phyloP scores from a whole-genome alignment of 2,888 invertebrate species.

The Drosophila paramelanica region DNA sequence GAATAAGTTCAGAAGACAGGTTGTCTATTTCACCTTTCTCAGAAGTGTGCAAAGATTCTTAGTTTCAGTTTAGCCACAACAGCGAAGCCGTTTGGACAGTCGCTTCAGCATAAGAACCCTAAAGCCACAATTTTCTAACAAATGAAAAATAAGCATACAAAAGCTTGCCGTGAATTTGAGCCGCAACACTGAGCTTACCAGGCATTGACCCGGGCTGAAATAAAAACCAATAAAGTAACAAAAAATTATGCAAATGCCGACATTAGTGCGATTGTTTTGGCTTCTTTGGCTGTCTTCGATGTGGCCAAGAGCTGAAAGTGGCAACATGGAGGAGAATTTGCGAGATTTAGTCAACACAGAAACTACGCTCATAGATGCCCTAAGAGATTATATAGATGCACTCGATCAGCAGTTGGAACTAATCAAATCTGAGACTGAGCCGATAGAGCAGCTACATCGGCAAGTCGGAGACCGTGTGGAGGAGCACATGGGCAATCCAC shows the following conservation, averaged over 20 bases:
- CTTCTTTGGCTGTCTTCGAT: conserved; percentile 38
- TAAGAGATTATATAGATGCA: conserved; percentile 71
- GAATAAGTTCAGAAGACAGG: not conserved
- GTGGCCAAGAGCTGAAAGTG: conserved; percentile 10
- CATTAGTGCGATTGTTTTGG: conserved; percentile 38
- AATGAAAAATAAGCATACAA: conserved; percentile 24
- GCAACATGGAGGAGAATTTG: conserved; percentile 49
- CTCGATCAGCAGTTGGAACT: conserved; percentile 64
- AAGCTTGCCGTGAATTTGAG: conserved; percentile 6
- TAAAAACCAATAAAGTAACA: conserved; percentile 4
- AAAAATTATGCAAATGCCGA: conserved; percentile 61
- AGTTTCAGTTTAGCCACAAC: conserved; percentile 49
- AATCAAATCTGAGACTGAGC: conserved; percentile 64
- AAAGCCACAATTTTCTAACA: conserved; percentile 5
- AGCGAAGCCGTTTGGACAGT: conserved; percentile 50
- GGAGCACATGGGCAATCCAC: conserved; percentile 90
- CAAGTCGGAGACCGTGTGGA: conserved; percentile 58
- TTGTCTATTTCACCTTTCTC: conserved; percentile 18
- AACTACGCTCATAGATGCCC: conserved; percentile 66
- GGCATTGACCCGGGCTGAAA: conserved; percentile 55
- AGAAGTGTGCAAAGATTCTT: conserved; percentile 13
- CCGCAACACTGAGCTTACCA: conserved; percentile 1
- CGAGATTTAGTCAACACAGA: conserved; percentile 71
- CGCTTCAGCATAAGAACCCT: conserved; percentile 5
- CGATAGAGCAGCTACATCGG: conserved; percentile 68